Conservation (phyloP, 2,113 vertebrate species). For the Petroica traversi region DNA sequence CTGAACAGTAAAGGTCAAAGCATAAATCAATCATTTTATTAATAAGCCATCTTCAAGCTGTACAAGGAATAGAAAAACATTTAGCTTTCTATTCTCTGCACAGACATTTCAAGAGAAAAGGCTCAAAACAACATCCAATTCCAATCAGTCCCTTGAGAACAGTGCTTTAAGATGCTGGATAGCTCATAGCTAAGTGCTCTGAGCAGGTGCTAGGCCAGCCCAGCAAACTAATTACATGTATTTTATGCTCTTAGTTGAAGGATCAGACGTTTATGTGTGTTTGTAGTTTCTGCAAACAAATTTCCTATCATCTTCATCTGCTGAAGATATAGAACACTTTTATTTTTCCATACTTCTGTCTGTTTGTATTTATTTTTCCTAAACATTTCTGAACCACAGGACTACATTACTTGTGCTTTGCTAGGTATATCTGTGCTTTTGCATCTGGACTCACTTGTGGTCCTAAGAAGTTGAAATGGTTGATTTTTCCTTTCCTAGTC, state of each 20-base stretch:
- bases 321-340: not conserved
- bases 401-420: not conserved
- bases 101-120: conserved; percentile 4
- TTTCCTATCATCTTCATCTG: not conserved
- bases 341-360: not conserved
- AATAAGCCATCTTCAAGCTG: conserved; percentile 30
- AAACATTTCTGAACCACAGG: not conserved
- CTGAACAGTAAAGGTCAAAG: conserved; percentile 51
- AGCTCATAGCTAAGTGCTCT: not conserved
- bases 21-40: conserved; percentile 57
- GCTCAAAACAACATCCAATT: not conserved
- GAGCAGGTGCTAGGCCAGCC: not conserved
- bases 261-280: not conserved
- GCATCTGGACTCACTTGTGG: not conserved
- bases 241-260: not conserved
- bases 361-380: not conserved
- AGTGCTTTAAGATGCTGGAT: not conserved
- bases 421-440: not conserved
- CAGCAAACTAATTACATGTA: not conserved
- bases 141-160: not conserved
- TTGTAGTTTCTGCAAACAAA: not conserved
- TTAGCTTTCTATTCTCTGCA: not conserved
- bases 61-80: conserved; percentile 7
- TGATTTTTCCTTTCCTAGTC: not conserved
- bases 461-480: not conserved